Base-by-base conservation (phyloP, 2,113 vertebrate genomes). In the Tyrannus savana region DNA sequence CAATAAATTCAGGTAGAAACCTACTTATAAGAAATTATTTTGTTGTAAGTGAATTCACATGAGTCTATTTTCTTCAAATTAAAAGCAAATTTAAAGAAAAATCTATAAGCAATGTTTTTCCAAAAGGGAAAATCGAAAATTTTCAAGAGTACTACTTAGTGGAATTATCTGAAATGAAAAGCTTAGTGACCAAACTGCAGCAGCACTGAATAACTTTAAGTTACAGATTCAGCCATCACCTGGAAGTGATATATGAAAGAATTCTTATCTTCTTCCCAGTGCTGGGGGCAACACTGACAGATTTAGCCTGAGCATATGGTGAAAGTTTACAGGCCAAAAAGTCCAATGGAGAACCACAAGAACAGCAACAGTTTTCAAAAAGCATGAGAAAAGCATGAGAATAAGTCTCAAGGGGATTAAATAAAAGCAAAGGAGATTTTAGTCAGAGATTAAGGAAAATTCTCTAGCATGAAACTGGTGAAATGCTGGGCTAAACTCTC, bases 361-460 rank as follows among this genome's bases (percentile, higher is more conserved):
- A 93, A 78, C 60, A 87, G 67, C 33, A 47, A 31, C 87, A 93
- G 60, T 86, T 81, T 72, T 89, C 35, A 39, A 69, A 69, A 96
- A 94, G 55, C 58, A 72, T 50, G 44, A 90, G 66, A 72, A 93
- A 90, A 94, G 46, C 64, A 46, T 21, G 18, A 85, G 74, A 87
- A 77, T 81, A 86, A 72, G 31, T 84, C 86, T 89, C 84, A n/a
- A 44, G 73, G 23, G 89, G 8, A 47, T 96, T 89, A 87, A 82
- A 92, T 53, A 72, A 95, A 92, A 92, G 92, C 39, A 75, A 92
- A 84, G 64, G 52, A 95, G 91, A 93, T 92, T 95, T 95, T 72
- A 74, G 47, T 56, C 39, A 78, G 73, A 93, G 86, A 75, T 69
- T 89, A 85, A 64, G 80, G 73, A 74, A 83, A 81, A 78, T 60